Evolutionary conservation across 2,113 vertebrate genomes (phyloP).

Genomic region (Nothocercus nigrocapillus): DNA sequence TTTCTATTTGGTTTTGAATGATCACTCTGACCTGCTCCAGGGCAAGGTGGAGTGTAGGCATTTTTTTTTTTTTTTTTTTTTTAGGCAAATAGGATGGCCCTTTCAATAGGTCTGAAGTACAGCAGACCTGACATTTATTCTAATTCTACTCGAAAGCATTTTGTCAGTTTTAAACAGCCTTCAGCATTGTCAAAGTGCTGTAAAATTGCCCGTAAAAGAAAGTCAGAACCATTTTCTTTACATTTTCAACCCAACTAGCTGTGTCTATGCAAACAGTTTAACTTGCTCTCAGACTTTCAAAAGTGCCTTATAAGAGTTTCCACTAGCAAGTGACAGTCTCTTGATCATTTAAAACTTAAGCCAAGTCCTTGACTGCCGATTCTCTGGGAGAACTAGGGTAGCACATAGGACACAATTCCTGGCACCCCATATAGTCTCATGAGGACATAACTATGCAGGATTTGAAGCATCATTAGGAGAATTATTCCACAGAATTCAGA

Average conservation of each 20-base stretch:
- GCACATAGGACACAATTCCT: background rate
- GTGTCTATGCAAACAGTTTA: background rate
- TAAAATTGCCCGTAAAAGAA: background rate
- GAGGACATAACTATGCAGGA: background rate
- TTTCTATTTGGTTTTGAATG: background rate
- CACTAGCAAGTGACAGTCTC: background rate
- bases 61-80: too few relatives aligned
- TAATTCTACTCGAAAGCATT: background rate
- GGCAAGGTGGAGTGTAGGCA: background rate
- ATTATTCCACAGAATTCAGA: background rate
- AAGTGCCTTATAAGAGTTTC: background rate
- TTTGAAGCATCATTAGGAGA: background rate
- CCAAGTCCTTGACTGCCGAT: background rate
- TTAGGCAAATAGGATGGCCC: fast-evolving
- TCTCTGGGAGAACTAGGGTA: background rate
- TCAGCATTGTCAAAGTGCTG: background rate
- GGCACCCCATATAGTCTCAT: background rate
- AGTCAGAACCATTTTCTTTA: background rate
- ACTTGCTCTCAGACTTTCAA: background rate
- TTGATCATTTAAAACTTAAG: background rate
- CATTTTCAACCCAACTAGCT: background rate
- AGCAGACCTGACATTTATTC: background rate
- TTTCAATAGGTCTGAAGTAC: background rate
- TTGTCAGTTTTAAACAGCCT: background rate
- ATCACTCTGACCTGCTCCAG: background rate